phyloP scores from a whole-genome alignment of 2,113 vertebrate species.

The Eolophus roseicapilla region DNA sequence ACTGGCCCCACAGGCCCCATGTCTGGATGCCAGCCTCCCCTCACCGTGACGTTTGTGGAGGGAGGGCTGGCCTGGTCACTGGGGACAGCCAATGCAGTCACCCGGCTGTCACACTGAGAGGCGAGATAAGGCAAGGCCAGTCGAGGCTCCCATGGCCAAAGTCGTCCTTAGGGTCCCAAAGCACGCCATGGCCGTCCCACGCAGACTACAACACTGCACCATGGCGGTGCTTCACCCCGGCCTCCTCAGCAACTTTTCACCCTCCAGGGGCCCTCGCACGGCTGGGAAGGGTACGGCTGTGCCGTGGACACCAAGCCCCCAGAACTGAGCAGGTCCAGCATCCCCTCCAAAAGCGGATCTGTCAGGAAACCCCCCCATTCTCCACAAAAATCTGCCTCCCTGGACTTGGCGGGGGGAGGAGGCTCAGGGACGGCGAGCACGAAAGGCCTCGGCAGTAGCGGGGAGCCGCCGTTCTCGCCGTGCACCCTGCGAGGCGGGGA shows the following conservation, averaged over 20 bases:
- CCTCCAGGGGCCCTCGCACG: neutral
- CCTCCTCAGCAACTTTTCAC: neutral
- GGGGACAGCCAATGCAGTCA: neutral
- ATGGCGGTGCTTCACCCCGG: fast-evolving
- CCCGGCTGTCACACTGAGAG: neutral
- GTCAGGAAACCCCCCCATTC: neutral
- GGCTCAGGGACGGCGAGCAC: neutral
- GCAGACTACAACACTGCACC: neutral
- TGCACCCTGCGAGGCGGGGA: neutral
- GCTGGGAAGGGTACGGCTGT: neutral
- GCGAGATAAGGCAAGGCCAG: neutral
- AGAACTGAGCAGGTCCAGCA: neutral
- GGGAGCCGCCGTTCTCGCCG: neutral
- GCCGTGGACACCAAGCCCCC: neutral
- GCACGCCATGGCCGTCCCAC: neutral
- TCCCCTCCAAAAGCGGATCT: neutral
- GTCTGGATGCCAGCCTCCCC: neutral
- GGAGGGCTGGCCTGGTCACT: neutral
- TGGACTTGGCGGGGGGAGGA: too few species aligned
- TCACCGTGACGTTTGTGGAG: neutral
- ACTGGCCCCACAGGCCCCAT: neutral
- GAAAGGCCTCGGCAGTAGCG: neutral
- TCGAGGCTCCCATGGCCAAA: neutral
- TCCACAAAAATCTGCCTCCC: neutral
- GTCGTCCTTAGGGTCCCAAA: neutral